Percentiles rank a stretch among this genome's conserved stretches.
Evolutionary conservation across 2,797 vertebrate species (phyloP).

Genomic region (Siniperca scherzeri): DNA sequence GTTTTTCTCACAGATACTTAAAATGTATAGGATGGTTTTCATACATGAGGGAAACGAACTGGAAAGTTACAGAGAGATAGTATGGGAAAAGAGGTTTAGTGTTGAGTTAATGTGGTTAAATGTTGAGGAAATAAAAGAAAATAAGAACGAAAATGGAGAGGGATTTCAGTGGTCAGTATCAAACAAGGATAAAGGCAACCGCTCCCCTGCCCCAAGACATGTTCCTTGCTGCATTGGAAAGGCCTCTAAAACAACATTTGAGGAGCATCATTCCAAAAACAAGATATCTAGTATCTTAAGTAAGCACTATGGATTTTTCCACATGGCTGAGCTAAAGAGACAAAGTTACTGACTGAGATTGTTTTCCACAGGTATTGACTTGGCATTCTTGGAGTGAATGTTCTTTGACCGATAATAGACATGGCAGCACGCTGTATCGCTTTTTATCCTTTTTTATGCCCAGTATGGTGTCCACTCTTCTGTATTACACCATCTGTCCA

Average conservation of each 20-base stretch:
- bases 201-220: not conserved
- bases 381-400: not conserved
- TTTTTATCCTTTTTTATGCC: not conserved
- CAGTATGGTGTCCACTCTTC: not conserved
- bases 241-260: constrained; percentile 27
- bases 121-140: not conserved
- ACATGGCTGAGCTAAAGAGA: not conserved
- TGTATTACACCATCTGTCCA: not conserved
- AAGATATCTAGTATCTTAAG: constrained; percentile 32
- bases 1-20: constrained; percentile 34
- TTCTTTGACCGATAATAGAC: constrained; percentile 7
- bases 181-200: not conserved
- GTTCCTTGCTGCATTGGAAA: not conserved
- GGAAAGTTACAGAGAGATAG: constrained; percentile 2
- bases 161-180: not conserved
- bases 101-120: constrained; percentile 15
- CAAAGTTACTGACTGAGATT: not conserved
- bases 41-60: constrained; percentile 13
- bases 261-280: constrained; percentile 9
- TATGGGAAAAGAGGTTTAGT: not conserved
- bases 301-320: not conserved
- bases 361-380: constrained; percentile 7
- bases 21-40: constrained; percentile 29
- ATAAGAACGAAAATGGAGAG: not conserved
- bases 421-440: not conserved